Base-by-base conservation (phyloP, 2,113 vertebrate species). In the Clarias macrocephalus region DNA sequence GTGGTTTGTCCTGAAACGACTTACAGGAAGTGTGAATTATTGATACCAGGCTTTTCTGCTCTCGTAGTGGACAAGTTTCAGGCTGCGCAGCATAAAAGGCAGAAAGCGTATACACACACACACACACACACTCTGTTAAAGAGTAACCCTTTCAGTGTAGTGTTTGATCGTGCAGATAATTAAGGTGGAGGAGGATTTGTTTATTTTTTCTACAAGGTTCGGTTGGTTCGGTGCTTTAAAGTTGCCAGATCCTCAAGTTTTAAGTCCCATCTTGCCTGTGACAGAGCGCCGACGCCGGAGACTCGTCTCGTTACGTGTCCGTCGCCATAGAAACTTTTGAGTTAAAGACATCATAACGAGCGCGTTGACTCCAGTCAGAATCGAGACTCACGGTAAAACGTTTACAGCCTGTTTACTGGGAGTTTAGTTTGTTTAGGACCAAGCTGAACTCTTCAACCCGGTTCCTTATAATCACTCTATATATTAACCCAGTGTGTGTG, bases 1-100 rank as follows among this genome's bases (percentile, higher is more conserved):
- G 81, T 62, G 85, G 37, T 76, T 83, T 87, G 59, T 83, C 86
- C 86, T 87, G 59, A 83, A 77, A 83, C 65, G 80, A 76, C 86
- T 76, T 56, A 65, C 62, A 42, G 79, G 79, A 80, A 79, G 28
- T 85, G 80, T 83, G 80, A 65, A 87, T 87, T 63, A 87, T 75
- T 87, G 23, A 75, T 82, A n/a, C 11, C 13, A 28, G 68, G 68
- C 48, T 30, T 70, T 68, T 76, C 21, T n/a, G 25, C 57, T 23
- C 48, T 62, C 57, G 75, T 23, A 23, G 52, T 62, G 83, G 30
- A 85, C 56, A 59, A 1, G 6, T 84, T 56, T 72, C 11, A 59
- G 66, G 42, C 25, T 56, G 30, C 63, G 82, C 82, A 12, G 82
- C 82, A 68, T 12, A 68, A 83, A 83, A 1, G 48, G 3, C 16